Evolutionary conservation across 1,140 invertebrate genomes (phyloP), one percentile per base, ranked within the genome.

Genomic region (Platorchestia sp.): DNA sequence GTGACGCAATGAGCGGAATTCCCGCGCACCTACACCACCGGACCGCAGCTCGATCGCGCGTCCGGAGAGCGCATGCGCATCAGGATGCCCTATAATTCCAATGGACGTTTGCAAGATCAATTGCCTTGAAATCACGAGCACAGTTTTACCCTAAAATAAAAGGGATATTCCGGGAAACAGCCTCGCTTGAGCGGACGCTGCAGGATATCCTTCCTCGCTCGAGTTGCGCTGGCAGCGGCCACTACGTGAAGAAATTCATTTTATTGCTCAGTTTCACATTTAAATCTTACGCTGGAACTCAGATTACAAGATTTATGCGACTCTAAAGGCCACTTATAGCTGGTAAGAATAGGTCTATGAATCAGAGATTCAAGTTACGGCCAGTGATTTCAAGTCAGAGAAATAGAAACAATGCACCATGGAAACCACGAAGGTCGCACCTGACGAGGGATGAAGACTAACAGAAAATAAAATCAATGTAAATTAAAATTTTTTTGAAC

Each of bases 121-220:
- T 36, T 75, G 27, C 59, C 59, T 36, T 75, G 59, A 75, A 75
- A 75, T 75, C 59, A 19, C 36, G 59, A 75, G 1, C 59, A 36
- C 59, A 75, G 59, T 75, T 75, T 75, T 75, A 75, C 59, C 59
- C 59, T 75, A 75, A 75, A 75, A 40, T 86, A 53, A 95, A 53
- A 95, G 44, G 42, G 95, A 95, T 41, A 95, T 53, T 41, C 53
- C 53, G 95, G 86, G 95, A 95, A 86, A 59, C 41, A 59, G 45
- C 42, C 41, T 42, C 44, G 44, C 53, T 75, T 43, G 41, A 86
- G 86, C 14, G 86, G 95, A 59, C 53, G 53, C 44, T 47, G 95
- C 53, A 44, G 86, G 95, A 95, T 43, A 59, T 53, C 27, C 41
- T 36, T 45, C 44, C 41, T 75, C 59, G 59, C 59, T 22, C 27